These are phyloP conservation scores for Cephus spinipes DNA, from an alignment of 2,888 invertebrate genomes.

Conservation along the genomic window DNA sequence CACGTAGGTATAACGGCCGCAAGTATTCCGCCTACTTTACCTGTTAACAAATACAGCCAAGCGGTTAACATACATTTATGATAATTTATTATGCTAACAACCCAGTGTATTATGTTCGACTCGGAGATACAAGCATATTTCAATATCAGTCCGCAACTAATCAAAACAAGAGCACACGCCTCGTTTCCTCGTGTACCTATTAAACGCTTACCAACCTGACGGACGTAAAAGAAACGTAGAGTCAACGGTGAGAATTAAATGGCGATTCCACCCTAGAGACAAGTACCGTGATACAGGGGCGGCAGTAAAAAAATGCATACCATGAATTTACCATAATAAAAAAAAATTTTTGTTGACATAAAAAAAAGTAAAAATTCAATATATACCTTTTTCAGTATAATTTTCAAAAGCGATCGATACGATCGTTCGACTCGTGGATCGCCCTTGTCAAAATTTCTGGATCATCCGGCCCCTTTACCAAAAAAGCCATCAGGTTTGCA, in stretches of 20 bases:
- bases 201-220: conserved; percentile 10
- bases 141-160: conserved; percentile 43
- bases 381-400: background rate
- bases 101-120: conserved; percentile 47
- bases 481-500: conserved; percentile 29
- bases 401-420: background rate
- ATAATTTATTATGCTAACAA: conserved; percentile 57
- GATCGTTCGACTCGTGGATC: background rate
- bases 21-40: conserved; percentile 53
- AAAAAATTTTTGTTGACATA: background rate
- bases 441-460: too few species aligned
- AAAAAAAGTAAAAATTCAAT: background rate
- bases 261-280: conserved; percentile 14
- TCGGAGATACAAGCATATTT: conserved; percentile 41
- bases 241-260: conserved; percentile 25
- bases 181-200: conserved; percentile 13
- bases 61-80: conserved; percentile 55
- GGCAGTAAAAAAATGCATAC: conserved; percentile 17
- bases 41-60: conserved; percentile 61
- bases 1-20: conserved; percentile 26
- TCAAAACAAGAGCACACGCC: conserved; percentile 36
- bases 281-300: conserved; percentile 14
- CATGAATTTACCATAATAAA: background rate
- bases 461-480: background rate
- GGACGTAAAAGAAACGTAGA: conserved; percentile 8